Percentiles rank a stretch among this genome's conserved stretches.
Conservation (phyloP, 2,113 vertebrate species). For the Gymnarchus niloticus region DNA sequence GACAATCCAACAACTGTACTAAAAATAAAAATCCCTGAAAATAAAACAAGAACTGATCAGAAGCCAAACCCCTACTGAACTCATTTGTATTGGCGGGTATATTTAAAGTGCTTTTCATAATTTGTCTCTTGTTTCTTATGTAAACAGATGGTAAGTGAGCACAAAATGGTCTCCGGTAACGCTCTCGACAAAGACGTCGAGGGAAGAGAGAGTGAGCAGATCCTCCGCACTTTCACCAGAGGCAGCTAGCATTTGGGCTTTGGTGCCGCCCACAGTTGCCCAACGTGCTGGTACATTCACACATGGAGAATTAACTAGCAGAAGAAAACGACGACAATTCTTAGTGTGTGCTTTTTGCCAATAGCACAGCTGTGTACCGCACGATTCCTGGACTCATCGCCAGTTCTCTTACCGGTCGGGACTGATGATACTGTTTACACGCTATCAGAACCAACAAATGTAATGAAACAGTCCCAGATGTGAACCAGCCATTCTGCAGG, state of each 20-base stretch:
- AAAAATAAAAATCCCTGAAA: conserved; percentile 11
- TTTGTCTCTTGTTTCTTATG: not conserved
- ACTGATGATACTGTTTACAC: not conserved
- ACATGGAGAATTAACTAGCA: not conserved
- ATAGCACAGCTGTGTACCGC: not conserved
- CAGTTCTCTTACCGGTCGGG: not conserved
- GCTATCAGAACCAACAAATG: not conserved
- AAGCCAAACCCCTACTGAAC: conserved; percentile 2
- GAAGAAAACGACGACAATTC: not conserved
- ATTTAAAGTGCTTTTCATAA: conserved; percentile 10
- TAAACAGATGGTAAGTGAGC: conserved; percentile 21
- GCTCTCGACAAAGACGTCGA: not conserved
- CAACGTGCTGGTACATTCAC: not conserved
- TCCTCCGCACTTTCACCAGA: not conserved
- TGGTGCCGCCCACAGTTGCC: not conserved
- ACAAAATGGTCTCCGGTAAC: not conserved
- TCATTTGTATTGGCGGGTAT: conserved; percentile 9
- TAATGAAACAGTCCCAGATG: not conserved
- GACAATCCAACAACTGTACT: not conserved
- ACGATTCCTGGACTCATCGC: not conserved
- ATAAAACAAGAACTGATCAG: conserved; percentile 11
- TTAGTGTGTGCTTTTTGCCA: too few species aligned
- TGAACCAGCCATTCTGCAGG: not conserved
- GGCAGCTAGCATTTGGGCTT: not conserved
- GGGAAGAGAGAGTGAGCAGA: not conserved